Evolutionary conservation across 64 coral and sea anemone genomes (phyloP), one percentile per base, ranked within the genome.

Genomic region (Acropora yongei): DNA sequence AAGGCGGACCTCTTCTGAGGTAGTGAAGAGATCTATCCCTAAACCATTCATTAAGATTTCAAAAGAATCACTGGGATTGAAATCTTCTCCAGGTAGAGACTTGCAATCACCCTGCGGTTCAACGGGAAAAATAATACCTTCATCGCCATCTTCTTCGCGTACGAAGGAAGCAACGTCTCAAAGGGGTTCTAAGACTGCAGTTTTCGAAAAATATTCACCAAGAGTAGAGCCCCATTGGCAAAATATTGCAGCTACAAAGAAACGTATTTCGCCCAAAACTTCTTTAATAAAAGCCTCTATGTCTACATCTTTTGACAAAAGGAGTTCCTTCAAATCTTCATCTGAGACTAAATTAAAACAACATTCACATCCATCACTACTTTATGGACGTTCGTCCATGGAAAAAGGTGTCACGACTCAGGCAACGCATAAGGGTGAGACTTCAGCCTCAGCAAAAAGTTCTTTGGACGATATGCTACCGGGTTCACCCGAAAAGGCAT

Each of bases 201-300:
- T 71, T 44, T 4, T 87, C 41, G 44, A 30, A 13, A 94, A 55
- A 74, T 1, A 45, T 83, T 94, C 87, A 4, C 17, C 73, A 10
- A 88, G 80, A 58, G 30, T 8, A 6, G 48, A 4, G 7, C 60
- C 63, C 20, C n/a, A 42, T 51, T 68, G 18, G 63, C 78, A 77
- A 0, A 18, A 39, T 13, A 44, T 8, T 0, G 44, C 79, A 81
- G 47, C 53, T 5, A 17, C 80, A 18, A 71, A 68, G 60, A 47
- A 47, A 18, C n/a, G 48, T 30, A 61, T 20, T 18, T 49, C 82
- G 11, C n/a, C 44, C 3, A 17, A 43, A 19, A 45, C 44, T 18
- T 85, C 82, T 49, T 44, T 48, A 19, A 71, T 44, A 47, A 72
- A 16, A 85, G 41, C 78, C 8, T 84, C 63, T 43, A 12, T 91